Evolutionary conservation across 2,888 invertebrate species (phyloP), one percentile per base, ranked within the genome.

Genomic region (Xestia rhomboidea): DNA sequence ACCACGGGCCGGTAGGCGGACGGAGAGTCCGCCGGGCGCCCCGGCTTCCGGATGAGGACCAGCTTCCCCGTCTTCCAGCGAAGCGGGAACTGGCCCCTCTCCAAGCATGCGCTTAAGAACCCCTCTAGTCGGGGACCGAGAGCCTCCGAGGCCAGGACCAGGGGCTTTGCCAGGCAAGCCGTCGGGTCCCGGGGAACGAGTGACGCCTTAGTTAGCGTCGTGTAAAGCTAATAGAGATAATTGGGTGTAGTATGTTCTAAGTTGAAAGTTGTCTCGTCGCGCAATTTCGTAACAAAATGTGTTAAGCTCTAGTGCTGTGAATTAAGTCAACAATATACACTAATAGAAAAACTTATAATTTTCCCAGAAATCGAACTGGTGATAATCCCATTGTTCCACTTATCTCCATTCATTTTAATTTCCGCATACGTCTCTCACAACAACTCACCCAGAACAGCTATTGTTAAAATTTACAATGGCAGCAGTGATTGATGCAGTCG

Each of bases 401-500:
- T 60, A 34, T 34, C 1, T 62, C 8, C 18, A 27, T 57, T 30
- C 1, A 18, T 57, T 57, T 8, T 18, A 18, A 30, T 30, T 30
- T 60, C 18, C 18, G 30, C 8, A 18, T 60, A 60, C 18, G 27
- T 27, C 15, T 57, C 27, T 60, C 57, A 30, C 27, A 34, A 21
- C 1, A 64, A n/a, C 15, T 34, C 15, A 64, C 4, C 8, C 30
- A 2, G 13, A 8, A 21, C 10, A 30, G 1, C 1, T 30, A 21
- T 34, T 27, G n/a, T 11, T 44, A 38, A 63, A 66, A 49, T 60
- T 15, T 24, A 81, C 67, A 60, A 49, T n/a, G 21, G 15, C 30
- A 38, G 24, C 34, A 24, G n/a, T 44, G 54, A 79, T 74, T 73
- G 67, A 82, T 77, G 68, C 63, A 77, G 72, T 70, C 76, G 72